Conservation (phyloP, 2,113 vertebrate species). For the Origma solitaria region DNA sequence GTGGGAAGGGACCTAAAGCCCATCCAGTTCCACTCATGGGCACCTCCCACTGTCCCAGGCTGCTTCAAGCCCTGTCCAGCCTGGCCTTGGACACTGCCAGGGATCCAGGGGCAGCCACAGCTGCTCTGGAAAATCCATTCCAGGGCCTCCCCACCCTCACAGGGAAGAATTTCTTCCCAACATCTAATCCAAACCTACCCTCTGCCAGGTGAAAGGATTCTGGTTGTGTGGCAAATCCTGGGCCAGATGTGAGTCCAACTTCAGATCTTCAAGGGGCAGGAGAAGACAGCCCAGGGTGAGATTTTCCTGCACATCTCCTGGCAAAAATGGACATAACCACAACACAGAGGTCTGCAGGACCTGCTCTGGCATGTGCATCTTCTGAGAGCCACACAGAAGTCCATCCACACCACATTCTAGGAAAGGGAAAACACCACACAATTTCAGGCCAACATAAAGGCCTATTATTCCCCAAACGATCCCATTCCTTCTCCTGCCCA, state of each 20-base stretch:
- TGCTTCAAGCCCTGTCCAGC: rapidly evolving
- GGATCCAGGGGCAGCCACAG: not conserved
- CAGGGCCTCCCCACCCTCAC: rapidly evolving
- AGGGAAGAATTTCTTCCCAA: not conserved
- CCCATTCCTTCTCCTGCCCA: constrained; percentile 1
- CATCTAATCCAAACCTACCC: not conserved
- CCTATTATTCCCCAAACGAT: not conserved
- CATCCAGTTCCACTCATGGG: not conserved
- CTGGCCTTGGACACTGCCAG: not conserved
- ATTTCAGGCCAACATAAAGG: not conserved
- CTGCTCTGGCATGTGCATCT: constrained; percentile 71
- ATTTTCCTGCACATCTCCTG: constrained; percentile 79
- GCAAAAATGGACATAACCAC: constrained; percentile 74
- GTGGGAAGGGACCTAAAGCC: not conserved
- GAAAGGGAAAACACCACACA: not conserved
- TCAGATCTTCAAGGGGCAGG: not conserved
- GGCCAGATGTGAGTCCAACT: not conserved
- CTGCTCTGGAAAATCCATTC: not conserved
- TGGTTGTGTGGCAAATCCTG: rapidly evolving
- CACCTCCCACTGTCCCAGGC: rapidly evolving
- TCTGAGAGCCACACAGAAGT: constrained; percentile 71
- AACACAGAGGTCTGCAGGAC: constrained; percentile 77
- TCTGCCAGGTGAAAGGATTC: not conserved
- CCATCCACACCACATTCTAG: constrained; percentile 74
- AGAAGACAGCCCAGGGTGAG: not conserved